phyloP scores from a whole-genome alignment of 2,888 invertebrate species.

The Limnephilus lunatus region DNA sequence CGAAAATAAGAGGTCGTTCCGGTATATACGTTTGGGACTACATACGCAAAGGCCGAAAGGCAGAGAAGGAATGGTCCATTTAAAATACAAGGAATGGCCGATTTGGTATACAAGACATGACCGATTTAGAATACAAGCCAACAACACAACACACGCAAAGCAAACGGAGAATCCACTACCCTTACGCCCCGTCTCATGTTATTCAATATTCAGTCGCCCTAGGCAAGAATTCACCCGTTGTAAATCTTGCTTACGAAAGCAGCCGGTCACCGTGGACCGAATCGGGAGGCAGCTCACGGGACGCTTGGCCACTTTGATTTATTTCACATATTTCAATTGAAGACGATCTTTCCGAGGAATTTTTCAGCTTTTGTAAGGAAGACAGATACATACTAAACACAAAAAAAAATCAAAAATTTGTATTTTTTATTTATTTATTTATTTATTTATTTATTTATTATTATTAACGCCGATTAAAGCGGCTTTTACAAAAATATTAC shows the following conservation, averaged over 20 bases:
- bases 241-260: constrained; percentile 65
- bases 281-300: constrained; percentile 49
- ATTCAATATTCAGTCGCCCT: constrained; percentile 65
- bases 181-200: constrained; percentile 43
- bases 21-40: constrained; percentile 16
- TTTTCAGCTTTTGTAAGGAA: neutral
- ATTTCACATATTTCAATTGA: constrained; percentile 19
- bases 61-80: constrained; percentile 15
- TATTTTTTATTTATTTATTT: no score
- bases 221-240: constrained; percentile 64
- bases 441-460: no score
- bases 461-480: no score
- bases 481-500: no score
- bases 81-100: constrained; percentile 42
- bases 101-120: constrained; percentile 41
- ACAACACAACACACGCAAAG: constrained; percentile 47
- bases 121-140: constrained; percentile 11
- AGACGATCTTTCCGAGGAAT: neutral
- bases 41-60: constrained; percentile 23
- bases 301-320: constrained; percentile 30
- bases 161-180: constrained; percentile 42
- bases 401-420: neutral
- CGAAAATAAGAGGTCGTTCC: constrained; percentile 12
- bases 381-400: neutral
- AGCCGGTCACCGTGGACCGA: constrained; percentile 55